Evolutionary conservation across 64 coral and sea anemone genomes (phyloP), one percentile per base, ranked within the genome.

Genomic region (Dendrophyllia cribrosa): DNA sequence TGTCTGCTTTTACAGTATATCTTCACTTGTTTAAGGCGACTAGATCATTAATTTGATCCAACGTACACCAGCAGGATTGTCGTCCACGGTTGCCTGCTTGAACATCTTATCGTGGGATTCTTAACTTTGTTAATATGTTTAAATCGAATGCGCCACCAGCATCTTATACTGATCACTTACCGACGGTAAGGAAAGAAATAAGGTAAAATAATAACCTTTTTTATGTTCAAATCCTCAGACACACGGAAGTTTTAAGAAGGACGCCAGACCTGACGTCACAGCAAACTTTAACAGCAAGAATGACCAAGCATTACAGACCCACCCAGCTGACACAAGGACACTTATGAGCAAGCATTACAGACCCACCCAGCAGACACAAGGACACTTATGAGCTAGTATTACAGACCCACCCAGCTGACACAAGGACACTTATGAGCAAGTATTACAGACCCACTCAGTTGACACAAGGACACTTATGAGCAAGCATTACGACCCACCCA

Each of bases 251-350:
- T 47, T 62, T 50, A 51, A 83, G 88, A 76, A 94, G 83, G 51
- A 83, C 87, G 12, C 95, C 95, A 34, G 95, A 97, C 56, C 78
- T 97, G 44, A 77, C 95, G 7, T 94, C 95, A 65, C 92, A 84
- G 25, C 95, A 97, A 65, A 69, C 88, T 24, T 52, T 94, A 52
- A 72, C 88, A 65, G 83, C 75, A 67, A 91, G 95, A 82, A 94
- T 91, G 88, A 58, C 92, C 19, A 94, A 65, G 15, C 24, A 89
- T 44, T 84, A 89, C 34, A 34, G 34, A 23, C 14, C 22, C 66
- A 26, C 25, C 3, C 23, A 26, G n/a, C 66, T 70, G 66, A 3
- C 22, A 24, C n/a, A 65, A 19, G 62, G n/a, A 24, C 34, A 34
- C 34, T 34, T 34, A 34, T 34, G 34, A 34, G 34, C 34, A 94